These are phyloP conservation scores for Proterorhinus semilunaris DNA, from an alignment of 2,113 vertebrate species.

Conservation along the genomic window DNA sequence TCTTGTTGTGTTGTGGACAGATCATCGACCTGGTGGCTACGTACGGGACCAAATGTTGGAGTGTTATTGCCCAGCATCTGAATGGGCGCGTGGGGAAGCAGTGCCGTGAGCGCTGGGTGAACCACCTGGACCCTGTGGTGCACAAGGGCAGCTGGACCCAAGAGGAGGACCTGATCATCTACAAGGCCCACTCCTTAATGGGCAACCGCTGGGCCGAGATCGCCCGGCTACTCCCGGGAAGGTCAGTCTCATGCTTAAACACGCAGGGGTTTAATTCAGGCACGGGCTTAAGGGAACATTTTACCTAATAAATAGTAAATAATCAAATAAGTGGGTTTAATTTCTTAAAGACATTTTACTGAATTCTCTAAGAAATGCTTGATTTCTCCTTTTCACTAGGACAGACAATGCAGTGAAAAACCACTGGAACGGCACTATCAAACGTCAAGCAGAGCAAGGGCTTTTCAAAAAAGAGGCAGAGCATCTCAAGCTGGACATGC, in stretches of 20 bases:
- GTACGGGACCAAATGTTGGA: conserved; percentile 87
- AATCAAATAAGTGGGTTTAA: too few relatives aligned
- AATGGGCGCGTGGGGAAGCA: conserved; percentile 90
- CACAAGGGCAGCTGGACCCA: conserved; percentile 90
- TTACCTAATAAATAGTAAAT: too few relatives aligned
- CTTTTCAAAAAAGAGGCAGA: conserved; percentile 73
- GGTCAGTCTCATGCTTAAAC: conserved; percentile 63
- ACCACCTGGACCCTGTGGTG: conserved; percentile 89
- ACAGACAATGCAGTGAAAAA: conserved; percentile 93
- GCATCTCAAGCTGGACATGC: conserved; percentile 61
- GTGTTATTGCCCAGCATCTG: conserved; percentile 83
- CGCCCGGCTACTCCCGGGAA: conserved; percentile 90
- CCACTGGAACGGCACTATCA: conserved; percentile 90
- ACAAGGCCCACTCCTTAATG: conserved; percentile 86
- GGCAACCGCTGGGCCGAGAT: conserved; percentile 96
- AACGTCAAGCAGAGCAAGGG: conserved; percentile 82
- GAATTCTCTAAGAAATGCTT: too few relatives aligned
- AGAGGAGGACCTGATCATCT: conserved; percentile 92
- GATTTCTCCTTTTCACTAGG: conserved; percentile 60
- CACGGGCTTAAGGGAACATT: too few relatives aligned
- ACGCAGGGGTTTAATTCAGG: too few relatives aligned
- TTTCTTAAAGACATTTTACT: too few relatives aligned
- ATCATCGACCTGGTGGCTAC: conserved; percentile 85
- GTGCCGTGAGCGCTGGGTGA: conserved; percentile 92
- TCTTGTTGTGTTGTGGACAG: conserved; percentile 61